Conservation (phyloP, 2,113 vertebrate species). For the Drymodes brunneopygia region DNA sequence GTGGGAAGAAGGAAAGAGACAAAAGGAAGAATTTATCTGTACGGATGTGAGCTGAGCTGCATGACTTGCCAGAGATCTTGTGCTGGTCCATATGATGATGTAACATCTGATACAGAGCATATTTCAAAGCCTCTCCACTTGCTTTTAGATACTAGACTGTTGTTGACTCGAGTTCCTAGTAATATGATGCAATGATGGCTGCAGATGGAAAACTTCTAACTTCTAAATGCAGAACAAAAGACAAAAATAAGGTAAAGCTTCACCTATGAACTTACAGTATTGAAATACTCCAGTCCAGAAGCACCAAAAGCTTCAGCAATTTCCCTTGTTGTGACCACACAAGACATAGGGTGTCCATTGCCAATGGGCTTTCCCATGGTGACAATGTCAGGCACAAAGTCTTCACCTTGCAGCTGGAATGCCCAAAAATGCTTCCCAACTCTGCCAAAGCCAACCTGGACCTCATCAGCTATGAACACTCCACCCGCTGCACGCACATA, state of each 20-base stretch:
- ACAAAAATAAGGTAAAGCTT: background rate
- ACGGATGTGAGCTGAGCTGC: background rate
- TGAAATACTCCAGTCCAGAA: constrained; percentile 94
- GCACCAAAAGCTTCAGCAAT: constrained; percentile 87
- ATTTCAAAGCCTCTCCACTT: background rate
- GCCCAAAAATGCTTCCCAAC: constrained; percentile 92
- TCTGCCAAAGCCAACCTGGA: constrained; percentile 95
- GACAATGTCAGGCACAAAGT: constrained; percentile 93
- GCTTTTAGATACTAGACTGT: background rate
- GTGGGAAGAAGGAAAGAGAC: background rate
- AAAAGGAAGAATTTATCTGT: background rate
- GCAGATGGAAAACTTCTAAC: background rate
- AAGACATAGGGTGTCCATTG: constrained; percentile 95
- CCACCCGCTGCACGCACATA: constrained; percentile 82
- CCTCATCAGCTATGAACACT: constrained; percentile 92
- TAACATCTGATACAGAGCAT: background rate
- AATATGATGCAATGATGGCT: background rate
- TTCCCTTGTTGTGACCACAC: constrained; percentile 91
- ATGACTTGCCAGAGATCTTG: background rate
- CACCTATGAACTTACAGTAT: constrained; percentile 79
- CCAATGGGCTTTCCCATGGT: constrained; percentile 99
- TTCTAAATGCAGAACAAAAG: background rate
- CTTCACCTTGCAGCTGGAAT: constrained; percentile 89
- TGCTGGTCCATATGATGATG: background rate
- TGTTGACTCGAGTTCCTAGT: background rate